Conservation (phyloP, 1,140 invertebrate genomes). For the Subanguina moxae region DNA sequence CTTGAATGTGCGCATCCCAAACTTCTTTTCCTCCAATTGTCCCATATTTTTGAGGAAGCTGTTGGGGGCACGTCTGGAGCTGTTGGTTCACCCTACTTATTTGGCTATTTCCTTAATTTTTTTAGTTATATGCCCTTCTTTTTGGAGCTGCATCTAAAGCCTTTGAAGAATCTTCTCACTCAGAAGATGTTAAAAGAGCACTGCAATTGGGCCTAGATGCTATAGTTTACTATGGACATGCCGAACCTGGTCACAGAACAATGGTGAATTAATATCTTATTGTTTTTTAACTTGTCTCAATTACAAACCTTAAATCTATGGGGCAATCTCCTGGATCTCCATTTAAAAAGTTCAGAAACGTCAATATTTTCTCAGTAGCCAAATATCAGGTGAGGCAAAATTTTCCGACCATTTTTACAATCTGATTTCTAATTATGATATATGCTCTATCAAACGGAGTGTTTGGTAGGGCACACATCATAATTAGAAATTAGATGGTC, state of each 20-base stretch:
- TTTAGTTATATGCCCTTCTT: constrained; percentile 46
- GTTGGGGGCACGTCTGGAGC: constrained; percentile 43
- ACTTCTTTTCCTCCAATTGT: constrained; percentile 35
- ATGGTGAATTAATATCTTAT: constrained; percentile 66
- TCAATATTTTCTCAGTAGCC: neutral
- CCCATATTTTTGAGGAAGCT: constrained; percentile 33
- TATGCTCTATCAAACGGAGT: too few species aligned
- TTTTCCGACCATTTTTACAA: neutral
- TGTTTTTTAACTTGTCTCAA: neutral
- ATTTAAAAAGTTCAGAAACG: neutral
- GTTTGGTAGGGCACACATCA: too few species aligned
- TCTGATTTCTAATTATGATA: too few species aligned
- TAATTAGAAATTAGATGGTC: too few species aligned
- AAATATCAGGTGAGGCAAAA: too few species aligned
- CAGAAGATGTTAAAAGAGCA: constrained; percentile 19
- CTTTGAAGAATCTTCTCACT: constrained; percentile 19
- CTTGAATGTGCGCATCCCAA: constrained; percentile 39
- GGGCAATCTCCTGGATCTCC: neutral
- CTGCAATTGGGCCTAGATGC: constrained; percentile 62
- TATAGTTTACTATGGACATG: constrained; percentile 72
- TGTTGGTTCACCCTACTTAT: constrained; percentile 13
- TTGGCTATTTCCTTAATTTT: neutral
- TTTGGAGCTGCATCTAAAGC: constrained; percentile 31
- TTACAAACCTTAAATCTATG: neutral
- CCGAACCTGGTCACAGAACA: constrained; percentile 72